These are phyloP conservation scores for Girardia tigrina DNA, from an alignment of 2,888 invertebrate genomes.

Conservation along the genomic window DNA sequence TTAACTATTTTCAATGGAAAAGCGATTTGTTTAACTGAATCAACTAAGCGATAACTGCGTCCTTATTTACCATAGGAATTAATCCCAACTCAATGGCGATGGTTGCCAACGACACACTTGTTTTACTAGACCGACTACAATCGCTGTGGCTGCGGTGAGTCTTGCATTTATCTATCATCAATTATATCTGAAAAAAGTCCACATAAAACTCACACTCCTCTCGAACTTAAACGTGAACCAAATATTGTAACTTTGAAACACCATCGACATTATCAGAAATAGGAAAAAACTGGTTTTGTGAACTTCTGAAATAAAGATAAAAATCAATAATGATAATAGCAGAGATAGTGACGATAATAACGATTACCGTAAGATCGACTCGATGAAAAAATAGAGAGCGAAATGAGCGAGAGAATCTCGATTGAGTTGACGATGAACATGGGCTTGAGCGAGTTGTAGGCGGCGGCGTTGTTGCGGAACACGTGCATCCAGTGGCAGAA, in stretches of 20 bases:
- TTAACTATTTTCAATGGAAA: too few relatives aligned
- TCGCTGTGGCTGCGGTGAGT: too few relatives aligned
- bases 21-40: too few relatives aligned
- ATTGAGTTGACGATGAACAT: not conserved
- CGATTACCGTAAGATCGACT: not conserved
- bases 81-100: too few relatives aligned
- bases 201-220: not conserved
- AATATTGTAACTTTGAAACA: not conserved
- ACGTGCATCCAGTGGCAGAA: not conserved
- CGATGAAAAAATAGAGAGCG: not conserved
- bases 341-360: too few relatives aligned
- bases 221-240: not conserved
- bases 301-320: not conserved
- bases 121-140: too few relatives aligned
- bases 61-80: too few relatives aligned
- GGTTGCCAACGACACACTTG: too few relatives aligned
- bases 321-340: not conserved
- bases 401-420: not conserved
- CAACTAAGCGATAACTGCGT: too few relatives aligned
- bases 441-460: not conserved
- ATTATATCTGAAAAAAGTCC: too few relatives aligned
- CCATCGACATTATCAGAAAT: not conserved
- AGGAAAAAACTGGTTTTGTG: not conserved
- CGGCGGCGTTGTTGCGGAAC: not conserved
- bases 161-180: too few relatives aligned